Percentiles rank a stretch among this genome's conserved stretches.
These are phyloP conservation scores for Verasper variegatus DNA, from an alignment of 2,113 vertebrate genomes.

Conservation along the genomic window DNA sequence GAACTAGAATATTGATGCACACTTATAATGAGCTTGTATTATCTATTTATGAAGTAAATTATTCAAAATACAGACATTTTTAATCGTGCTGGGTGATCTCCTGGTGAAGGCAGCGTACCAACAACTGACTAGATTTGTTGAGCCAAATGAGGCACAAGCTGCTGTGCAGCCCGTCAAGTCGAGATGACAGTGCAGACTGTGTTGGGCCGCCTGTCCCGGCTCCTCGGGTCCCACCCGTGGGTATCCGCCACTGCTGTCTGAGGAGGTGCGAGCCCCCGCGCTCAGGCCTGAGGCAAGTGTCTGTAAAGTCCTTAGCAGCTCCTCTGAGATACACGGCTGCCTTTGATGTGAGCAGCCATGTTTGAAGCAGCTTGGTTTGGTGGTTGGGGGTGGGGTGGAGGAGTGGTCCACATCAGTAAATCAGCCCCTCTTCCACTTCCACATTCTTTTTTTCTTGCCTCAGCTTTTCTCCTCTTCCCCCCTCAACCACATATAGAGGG, in stretches of 20 bases:
- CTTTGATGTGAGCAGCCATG: constrained; percentile 84
- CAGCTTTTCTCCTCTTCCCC: constrained; percentile 12
- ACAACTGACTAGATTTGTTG: constrained; percentile 44
- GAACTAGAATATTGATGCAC: constrained; percentile 74
- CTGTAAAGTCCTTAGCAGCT: constrained; percentile 80
- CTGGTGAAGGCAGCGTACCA: constrained; percentile 32
- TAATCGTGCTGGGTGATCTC: constrained; percentile 41
- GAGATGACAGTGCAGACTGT: constrained; percentile 36
- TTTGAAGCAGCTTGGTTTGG: constrained; percentile 74
- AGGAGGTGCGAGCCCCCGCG: constrained; percentile 57
- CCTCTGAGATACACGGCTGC: constrained; percentile 75
- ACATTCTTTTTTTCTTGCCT: constrained; percentile 17
- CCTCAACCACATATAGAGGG: constrained; percentile 3
- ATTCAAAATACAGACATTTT: constrained; percentile 75
- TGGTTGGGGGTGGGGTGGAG: constrained; percentile 10
- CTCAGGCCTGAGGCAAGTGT: constrained; percentile 72
- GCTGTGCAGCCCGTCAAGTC: constrained; percentile 6
- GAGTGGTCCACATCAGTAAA: constrained; percentile 36
- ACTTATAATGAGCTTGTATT: constrained; percentile 73
- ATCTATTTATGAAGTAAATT: constrained; percentile 80
- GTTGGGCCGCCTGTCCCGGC: constrained; percentile 30
- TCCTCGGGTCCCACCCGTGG: constrained; percentile 62
- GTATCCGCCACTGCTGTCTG: constrained; percentile 64
- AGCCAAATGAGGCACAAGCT: constrained; percentile 11
- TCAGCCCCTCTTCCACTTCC: constrained; percentile 44